phyloP scores from a whole-genome alignment of 2,113 vertebrate species.

The Pelodiscus sinensis region DNA sequence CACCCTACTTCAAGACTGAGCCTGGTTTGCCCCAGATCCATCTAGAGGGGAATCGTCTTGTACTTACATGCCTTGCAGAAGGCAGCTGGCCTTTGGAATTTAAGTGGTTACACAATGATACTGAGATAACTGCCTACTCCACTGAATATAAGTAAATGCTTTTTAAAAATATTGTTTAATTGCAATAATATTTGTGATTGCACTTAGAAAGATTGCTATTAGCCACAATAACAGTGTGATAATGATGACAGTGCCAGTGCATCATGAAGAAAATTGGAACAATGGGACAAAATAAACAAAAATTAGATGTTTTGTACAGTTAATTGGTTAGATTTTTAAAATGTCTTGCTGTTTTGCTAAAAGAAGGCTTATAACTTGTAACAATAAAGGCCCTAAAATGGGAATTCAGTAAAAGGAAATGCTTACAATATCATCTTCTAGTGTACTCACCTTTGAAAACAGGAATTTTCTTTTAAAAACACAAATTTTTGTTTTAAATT shows the following conservation, averaged over 20 bases:
- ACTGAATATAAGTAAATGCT: constrained; percentile 89
- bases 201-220: background rate
- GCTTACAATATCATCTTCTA: background rate
- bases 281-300: background rate
- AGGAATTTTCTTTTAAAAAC: background rate
- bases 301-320: background rate
- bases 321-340: background rate
- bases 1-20: constrained; percentile 86
- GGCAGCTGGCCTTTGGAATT: constrained; percentile 98
- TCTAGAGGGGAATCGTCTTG: constrained; percentile 92
- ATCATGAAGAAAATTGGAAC: background rate
- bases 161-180: background rate
- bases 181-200: background rate
- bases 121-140: constrained; percentile 87
- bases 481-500: background rate
- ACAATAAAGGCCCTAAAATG: background rate
- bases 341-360: background rate
- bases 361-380: background rate
- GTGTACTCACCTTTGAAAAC: background rate
- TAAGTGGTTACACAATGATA: constrained; percentile 88
- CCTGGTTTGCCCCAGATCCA: constrained; percentile 82
- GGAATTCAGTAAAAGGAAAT: background rate
- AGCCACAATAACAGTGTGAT: background rate
- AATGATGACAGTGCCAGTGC: background rate
- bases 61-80: constrained; percentile 93